Base-by-base conservation (phyloP, 2,888 invertebrate genomes). In the Tachina lurida region DNA sequence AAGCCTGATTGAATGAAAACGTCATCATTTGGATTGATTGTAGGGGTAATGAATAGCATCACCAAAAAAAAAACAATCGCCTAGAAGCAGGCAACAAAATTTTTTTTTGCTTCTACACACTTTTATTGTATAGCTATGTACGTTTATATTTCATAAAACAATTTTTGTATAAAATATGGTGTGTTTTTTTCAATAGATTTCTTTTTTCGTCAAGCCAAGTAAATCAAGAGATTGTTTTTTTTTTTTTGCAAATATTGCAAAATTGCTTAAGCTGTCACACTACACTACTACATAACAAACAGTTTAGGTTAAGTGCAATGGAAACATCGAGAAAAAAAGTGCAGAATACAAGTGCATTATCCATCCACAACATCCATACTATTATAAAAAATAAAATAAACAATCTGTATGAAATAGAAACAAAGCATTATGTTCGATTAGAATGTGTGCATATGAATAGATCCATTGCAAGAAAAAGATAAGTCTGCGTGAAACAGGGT, bases 181-280 rank as follows among this genome's bases (percentile, higher is more conserved):
- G 68, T n/a, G n/a, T n/a, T 67, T 63, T 62, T 43, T 45, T 31
- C 63, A 19, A 47, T 68, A 39, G 8, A 9, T 63, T 45, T 54
- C 31, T 19, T 63, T 47, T 12, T 15, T 7, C 45, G 19, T 68
- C 39, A 73, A 77, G 12, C 45, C 49, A 85, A 85, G 70, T 75
- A 82, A 82, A 82, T 82, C 73, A 83, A 71, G 56, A 83, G 79
- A 86, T 83, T 78, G 79, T 85, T 81, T 89, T 90, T 89, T 89
- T 85, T 81, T 89, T 90, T 89, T 89, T 90, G 90, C 90, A 85
- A 88, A 89, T 88, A 86, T 88, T 88, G 90, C 90, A 90, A 88
- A 88, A 90, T 89, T 88, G 86, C 79, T 86, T 86, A 86, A 86
- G 79, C 83, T 85, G 87, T 83, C 87, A 86, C 76, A 84, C 87